Evolutionary conservation across 2,113 vertebrate genomes (phyloP).

Genomic region (Natator depressus): DNA sequence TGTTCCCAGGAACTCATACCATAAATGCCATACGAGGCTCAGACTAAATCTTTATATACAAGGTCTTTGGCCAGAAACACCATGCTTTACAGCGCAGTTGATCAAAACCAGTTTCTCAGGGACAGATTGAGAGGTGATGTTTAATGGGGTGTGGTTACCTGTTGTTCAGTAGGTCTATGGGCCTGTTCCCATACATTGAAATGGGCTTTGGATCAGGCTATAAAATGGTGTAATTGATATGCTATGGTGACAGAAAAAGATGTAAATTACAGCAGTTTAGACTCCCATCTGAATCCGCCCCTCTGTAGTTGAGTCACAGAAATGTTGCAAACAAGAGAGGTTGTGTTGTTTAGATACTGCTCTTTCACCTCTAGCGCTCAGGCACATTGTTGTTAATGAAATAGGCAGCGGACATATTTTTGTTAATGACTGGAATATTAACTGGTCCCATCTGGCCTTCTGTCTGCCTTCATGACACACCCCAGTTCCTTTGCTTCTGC

Average conservation of each 20-base stretch:
- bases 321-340: fast-evolving
- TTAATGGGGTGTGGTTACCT: neutral
- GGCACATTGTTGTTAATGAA: neutral
- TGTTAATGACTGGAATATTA: neutral
- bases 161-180: neutral
- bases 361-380: neutral
- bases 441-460: neutral
- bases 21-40: neutral
- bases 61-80: neutral
- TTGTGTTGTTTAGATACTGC: neutral
- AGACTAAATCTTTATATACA: fast-evolving
- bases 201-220: fast-evolving
- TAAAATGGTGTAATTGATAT: fast-evolving
- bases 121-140: neutral
- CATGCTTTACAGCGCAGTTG: fast-evolving
- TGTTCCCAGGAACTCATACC: neutral
- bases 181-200: fast-evolving
- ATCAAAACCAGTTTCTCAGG: neutral
- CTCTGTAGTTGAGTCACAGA: fast-evolving
- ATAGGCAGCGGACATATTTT: neutral
- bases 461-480: fast-evolving
- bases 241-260: fast-evolving
- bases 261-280: fast-evolving
- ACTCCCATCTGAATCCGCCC: neutral
- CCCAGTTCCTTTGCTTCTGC: neutral